A percentile compares a stretch with the other conserved stretches of the same genome.
Conservation (phyloP, 1,140 invertebrate genomes). For the Papilio polytes region DNA sequence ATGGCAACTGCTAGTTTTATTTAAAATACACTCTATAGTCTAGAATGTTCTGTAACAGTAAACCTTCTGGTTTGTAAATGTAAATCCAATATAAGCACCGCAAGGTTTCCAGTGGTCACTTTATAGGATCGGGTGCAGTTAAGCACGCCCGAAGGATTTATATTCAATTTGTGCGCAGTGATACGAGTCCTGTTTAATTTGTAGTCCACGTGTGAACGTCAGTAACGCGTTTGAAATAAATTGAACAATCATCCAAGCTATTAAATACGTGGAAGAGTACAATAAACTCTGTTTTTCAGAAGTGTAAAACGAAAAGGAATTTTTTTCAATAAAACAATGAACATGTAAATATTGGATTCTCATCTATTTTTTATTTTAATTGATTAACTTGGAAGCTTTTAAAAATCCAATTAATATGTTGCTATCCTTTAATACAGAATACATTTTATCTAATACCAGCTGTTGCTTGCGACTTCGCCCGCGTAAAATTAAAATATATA, state of each 20-base stretch:
- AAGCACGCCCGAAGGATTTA: conserved; percentile 21
- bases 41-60: not conserved
- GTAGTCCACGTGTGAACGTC: not conserved
- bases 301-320: too few relatives aligned
- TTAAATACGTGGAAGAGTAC: not conserved
- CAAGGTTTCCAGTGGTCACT: conserved; percentile 30
- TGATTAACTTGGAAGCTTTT: too few relatives aligned
- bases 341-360: not conserved
- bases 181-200: conserved; percentile 23
- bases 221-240: not conserved
- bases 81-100: conserved; percentile 1
- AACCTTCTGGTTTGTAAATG: not conserved
- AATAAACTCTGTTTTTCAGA: not conserved
- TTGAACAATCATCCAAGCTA: conserved; percentile 5
- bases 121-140: conserved; percentile 20
- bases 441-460: not conserved
- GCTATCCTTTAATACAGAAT: not conserved
- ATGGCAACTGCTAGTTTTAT: too few relatives aligned
- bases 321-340: too few relatives aligned
- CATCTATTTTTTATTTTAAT: not conserved
- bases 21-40: not conserved
- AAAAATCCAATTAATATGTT: too few relatives aligned
- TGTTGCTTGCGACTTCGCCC: too few relatives aligned
- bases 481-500: too few relatives aligned
- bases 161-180: conserved; percentile 37